Percentiles rank a stretch among this genome's conserved stretches.
Evolutionary conservation across 2,888 invertebrate species (phyloP).

Genomic region (Gibbula magus): DNA sequence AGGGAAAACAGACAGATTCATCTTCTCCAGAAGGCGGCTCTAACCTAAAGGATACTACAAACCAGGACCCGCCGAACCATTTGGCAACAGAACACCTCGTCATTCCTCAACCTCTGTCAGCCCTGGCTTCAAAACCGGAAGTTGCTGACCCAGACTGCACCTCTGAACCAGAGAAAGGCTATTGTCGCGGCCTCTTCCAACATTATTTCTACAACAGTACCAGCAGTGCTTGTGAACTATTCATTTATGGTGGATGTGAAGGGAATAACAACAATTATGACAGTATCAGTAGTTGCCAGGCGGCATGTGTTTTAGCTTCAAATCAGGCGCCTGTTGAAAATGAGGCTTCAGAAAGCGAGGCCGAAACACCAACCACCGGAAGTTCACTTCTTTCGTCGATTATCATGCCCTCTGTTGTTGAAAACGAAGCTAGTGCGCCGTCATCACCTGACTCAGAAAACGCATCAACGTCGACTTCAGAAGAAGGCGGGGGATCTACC

Average conservation of each 20-base stretch:
- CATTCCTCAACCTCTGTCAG: neutral
- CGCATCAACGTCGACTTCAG: no score
- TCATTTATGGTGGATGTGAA: neutral
- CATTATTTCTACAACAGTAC: neutral
- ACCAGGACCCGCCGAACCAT: no score
- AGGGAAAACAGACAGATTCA: neutral
- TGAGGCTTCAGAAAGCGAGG: no score
- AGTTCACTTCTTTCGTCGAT: no score
- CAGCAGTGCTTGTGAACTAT: neutral
- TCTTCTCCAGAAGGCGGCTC: neutral
- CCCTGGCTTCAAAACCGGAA: neutral
- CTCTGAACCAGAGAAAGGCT: neutral
- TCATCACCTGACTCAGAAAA: no score
- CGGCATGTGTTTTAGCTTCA: neutral
- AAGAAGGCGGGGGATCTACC: no score
- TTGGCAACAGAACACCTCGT: neutral
- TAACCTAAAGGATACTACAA: no score
- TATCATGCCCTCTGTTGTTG: no score
- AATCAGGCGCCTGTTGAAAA: no score
- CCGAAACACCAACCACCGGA: no score
- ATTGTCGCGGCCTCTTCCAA: neutral
- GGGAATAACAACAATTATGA: conserved; percentile 32
- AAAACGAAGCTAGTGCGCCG: no score
- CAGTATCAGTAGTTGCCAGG: conserved; percentile 18
- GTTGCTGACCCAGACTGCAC: neutral